Evolutionary conservation across 1,140 invertebrate species (phyloP), one percentile per base, ranked within the genome.

Genomic region (Drosophila navojoa): DNA sequence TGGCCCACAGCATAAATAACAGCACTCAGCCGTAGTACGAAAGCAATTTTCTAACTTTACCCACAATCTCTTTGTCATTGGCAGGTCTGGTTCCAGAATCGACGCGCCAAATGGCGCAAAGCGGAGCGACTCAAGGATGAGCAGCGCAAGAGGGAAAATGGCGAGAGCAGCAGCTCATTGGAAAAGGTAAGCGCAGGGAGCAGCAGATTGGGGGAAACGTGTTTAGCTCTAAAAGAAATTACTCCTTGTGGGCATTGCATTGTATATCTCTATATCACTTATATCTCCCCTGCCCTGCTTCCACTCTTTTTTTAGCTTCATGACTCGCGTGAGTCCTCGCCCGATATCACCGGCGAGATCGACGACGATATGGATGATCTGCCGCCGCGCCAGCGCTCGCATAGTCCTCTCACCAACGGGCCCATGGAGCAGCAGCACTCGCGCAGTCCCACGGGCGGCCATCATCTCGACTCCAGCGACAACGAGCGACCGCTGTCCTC

Each of bases 11-110:
- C 71, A 68, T 69, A 79, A 82, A 87, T 81, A 86, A 76, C 73
- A 63, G 58, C 76, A 75, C 32, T 74, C 72, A 47, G 62, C 53
- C 77, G 64, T 68, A 81, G 64, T 68, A 81, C 60, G 54, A 81
- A 69, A 71, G 61, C 79, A 76, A 80, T 89, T 80, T 86, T 54
- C 71, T 53, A 80, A 89, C 84, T 89, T 89, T 81, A 22, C 16
- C 76, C 59, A 52, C 32, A 10, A 40, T 7, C 50, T 9, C 16
- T 5, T n/a, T 59, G 3, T 44, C 47, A 4, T 38, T 57, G 15
- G 10, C 90, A 98, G 97, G 97, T 98, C 2, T 98, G 97, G 97
- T 98, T 98, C 91, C 97, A 98, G 95, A 98, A 98, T 91, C 94
- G 97, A 35, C 93, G 97, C 49, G 97, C 97, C 35, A 98, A 98